Conservation (phyloP, 2,888 invertebrate genomes). For the Entomobrya multifasciata region DNA sequence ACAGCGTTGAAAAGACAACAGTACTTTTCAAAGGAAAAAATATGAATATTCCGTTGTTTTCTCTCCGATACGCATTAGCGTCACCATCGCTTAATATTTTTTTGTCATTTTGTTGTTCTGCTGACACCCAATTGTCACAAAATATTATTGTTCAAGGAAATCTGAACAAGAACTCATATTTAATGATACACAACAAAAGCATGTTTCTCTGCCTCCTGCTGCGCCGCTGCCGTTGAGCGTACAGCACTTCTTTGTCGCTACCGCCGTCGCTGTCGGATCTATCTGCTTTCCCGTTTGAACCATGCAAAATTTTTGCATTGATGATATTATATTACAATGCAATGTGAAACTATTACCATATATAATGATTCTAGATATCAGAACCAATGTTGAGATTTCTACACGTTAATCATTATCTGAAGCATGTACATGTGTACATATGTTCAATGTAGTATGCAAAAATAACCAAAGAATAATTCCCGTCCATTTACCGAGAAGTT, state of each 20-base stretch:
- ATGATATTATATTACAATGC: no score
- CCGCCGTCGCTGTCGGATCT: background rate
- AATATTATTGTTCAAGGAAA: constrained; percentile 2
- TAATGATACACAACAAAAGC: constrained; percentile 42
- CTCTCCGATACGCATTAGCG: constrained; percentile 1
- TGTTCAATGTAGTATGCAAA: no score
- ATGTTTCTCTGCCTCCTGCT: constrained; percentile 17
- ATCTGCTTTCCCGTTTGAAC: background rate
- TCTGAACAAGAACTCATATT: constrained; percentile 14
- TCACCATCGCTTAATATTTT: constrained; percentile 3
- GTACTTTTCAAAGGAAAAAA: constrained; percentile 19
- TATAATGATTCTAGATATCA: no score
- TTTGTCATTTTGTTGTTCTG: constrained; percentile 40
- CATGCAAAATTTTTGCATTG: background rate
- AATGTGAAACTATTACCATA: no score
- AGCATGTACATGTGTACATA: no score
- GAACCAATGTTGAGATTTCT: no score
- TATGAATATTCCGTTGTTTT: constrained; percentile 49
- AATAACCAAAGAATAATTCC: no score
- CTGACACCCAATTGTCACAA: constrained; percentile 54
- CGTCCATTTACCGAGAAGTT: no score
- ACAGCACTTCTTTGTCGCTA: background rate
- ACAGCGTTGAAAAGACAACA: constrained; percentile 18
- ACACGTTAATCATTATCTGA: no score
- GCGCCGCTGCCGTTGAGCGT: constrained; percentile 20